A percentile compares a stretch with the other conserved stretches of the same genome.
Evolutionary conservation across 2,888 invertebrate species (phyloP).

Genomic region (Neoaliturus tenellus): DNA sequence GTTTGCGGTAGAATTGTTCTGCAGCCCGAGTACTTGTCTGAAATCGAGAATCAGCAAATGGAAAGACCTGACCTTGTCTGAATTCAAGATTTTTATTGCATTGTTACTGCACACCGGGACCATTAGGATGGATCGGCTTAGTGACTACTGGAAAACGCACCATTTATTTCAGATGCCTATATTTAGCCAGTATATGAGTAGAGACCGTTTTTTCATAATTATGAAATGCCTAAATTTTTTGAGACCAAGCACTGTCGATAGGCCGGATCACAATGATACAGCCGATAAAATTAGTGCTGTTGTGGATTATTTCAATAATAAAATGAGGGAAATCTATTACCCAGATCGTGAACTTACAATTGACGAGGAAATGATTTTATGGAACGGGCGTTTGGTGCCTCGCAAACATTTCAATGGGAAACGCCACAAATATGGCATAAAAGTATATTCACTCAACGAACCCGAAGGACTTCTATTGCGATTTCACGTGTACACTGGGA

Average conservation of each 20-base stretch:
- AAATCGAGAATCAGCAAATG: not conserved
- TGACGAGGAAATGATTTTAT: not conserved
- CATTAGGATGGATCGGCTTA: not conserved
- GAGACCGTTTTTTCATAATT: not conserved
- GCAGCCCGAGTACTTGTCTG: not conserved
- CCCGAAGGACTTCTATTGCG: not conserved
- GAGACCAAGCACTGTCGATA: not conserved
- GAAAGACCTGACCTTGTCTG: not conserved
- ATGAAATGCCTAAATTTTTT: not conserved
- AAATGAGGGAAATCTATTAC: not conserved
- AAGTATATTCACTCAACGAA: not conserved
- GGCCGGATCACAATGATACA: too few relatives aligned
- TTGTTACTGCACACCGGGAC: not conserved
- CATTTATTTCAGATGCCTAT: not conserved
- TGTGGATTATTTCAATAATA: not conserved
- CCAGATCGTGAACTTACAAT: not conserved
- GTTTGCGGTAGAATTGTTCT: not conserved
- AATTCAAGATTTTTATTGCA: not conserved
- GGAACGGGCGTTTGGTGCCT: not conserved
- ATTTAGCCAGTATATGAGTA: not conserved
- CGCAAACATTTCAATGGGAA: too few relatives aligned
- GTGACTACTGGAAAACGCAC: not conserved
- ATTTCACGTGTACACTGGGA: not conserved
- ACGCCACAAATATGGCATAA: too few relatives aligned
- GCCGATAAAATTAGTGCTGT: not conserved